phyloP scores from a whole-genome alignment of 2,113 vertebrate genomes.

The Turnix velox region DNA sequence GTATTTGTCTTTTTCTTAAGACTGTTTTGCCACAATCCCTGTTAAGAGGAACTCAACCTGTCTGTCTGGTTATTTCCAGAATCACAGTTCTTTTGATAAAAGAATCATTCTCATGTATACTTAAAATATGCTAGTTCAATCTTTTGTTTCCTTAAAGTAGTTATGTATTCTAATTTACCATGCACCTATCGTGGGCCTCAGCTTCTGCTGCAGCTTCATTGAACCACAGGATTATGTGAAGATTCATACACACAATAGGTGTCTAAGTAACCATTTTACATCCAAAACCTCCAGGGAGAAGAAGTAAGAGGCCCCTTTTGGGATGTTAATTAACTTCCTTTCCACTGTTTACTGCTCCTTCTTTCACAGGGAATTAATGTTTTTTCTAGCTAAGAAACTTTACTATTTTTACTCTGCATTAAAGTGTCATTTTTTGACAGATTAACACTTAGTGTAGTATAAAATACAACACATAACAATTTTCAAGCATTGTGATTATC shows the following conservation, averaged over 20 bases:
- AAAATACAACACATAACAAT: neutral
- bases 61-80: neutral
- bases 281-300: conserved; percentile 14
- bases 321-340: conserved; percentile 64
- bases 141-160: neutral
- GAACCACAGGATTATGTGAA: neutral
- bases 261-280: conserved; percentile 50
- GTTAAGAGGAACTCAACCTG: neutral
- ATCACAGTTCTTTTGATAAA: neutral
- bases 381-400: neutral
- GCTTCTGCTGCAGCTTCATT: neutral
- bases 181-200: neutral
- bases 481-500: neutral
- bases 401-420: neutral
- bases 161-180: neutral
- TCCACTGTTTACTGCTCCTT: conserved; percentile 43
- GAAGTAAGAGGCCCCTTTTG: conserved; percentile 34
- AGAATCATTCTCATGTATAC: neutral
- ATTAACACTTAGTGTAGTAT: neutral
- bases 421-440: neutral
- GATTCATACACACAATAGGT: conserved; percentile 31
- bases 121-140: neutral
- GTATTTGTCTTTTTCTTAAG: neutral
- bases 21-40: neutral
- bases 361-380: conserved; percentile 16